These are phyloP conservation scores for Malthinus seriepunctatus DNA, from an alignment of 2,888 invertebrate species.

Conservation along the genomic window DNA sequence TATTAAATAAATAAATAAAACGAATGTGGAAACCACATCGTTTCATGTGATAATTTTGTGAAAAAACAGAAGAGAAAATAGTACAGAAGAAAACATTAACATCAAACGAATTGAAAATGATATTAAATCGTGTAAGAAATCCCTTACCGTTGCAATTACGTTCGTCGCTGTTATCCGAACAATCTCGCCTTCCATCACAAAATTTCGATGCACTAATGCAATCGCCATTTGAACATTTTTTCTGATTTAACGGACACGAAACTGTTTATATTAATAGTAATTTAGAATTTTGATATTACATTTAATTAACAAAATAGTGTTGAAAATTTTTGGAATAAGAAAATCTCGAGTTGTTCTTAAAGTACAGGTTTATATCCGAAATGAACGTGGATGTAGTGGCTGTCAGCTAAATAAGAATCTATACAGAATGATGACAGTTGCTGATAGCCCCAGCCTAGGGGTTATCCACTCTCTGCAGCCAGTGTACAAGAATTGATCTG, in stretches of 20 bases:
- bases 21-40: neutral
- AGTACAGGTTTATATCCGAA: neutral
- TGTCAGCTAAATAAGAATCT: too few relatives aligned
- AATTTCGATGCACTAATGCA: conserved; percentile 54
- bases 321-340: neutral
- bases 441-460: too few relatives aligned
- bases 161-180: conserved; percentile 59
- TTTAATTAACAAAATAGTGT: neutral
- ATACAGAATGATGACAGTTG: too few relatives aligned
- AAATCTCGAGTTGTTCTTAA: neutral
- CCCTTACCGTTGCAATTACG: conserved; percentile 56
- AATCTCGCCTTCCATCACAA: conserved; percentile 54
- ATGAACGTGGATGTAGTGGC: neutral
- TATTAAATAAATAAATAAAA: conserved; percentile 1
- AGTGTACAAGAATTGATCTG: too few relatives aligned
- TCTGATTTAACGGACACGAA: conserved; percentile 53
- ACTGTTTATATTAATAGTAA: conserved; percentile 32
- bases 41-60: neutral
- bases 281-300: neutral
- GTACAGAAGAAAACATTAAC: conserved; percentile 1
- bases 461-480: too few relatives aligned
- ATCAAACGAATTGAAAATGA: conserved; percentile 12
- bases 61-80: conserved; percentile 5
- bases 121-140: conserved; percentile 10
- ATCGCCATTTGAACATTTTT: conserved; percentile 59